Conservation (phyloP, 1,140 invertebrate genomes). For the Trachelipus rathkii region DNA sequence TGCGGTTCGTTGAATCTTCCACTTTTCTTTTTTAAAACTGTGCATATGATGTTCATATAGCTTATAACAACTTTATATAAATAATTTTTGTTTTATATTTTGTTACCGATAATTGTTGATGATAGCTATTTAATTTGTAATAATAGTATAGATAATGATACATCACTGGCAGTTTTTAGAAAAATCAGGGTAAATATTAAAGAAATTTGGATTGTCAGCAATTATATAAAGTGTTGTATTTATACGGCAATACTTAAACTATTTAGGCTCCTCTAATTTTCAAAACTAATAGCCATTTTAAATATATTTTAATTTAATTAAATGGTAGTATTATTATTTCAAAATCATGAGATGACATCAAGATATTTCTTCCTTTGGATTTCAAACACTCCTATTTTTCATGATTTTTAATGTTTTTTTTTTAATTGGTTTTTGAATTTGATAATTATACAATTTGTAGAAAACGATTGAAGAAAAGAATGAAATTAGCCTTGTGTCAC, state of each 20-base stretch:
- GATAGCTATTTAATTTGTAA: background rate
- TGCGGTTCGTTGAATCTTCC: background rate
- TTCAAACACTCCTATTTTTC: background rate
- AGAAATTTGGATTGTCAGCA: too few species aligned
- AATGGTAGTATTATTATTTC: background rate
- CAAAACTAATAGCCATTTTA: too few species aligned
- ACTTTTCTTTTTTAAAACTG: too few species aligned
- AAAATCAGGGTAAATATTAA: too few species aligned
- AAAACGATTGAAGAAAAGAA: background rate
- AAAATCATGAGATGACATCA: background rate
- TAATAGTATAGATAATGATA: too few species aligned
- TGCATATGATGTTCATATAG: too few species aligned
- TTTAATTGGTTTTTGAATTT: background rate
- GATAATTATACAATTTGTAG: background rate
- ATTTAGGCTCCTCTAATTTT: too few species aligned
- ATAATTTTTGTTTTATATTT: background rate
- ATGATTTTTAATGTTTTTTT: background rate
- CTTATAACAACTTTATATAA: too few species aligned
- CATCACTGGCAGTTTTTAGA: too few species aligned
- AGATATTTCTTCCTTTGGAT: background rate
- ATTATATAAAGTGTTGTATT: too few species aligned
- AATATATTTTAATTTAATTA: background rate
- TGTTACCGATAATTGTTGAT: background rate
- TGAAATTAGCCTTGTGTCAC: slow-evolving; percentile 17
- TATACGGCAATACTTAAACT: too few species aligned